phyloP scores from a whole-genome alignment of 2,113 vertebrate species.

The Nothocercus julius region DNA sequence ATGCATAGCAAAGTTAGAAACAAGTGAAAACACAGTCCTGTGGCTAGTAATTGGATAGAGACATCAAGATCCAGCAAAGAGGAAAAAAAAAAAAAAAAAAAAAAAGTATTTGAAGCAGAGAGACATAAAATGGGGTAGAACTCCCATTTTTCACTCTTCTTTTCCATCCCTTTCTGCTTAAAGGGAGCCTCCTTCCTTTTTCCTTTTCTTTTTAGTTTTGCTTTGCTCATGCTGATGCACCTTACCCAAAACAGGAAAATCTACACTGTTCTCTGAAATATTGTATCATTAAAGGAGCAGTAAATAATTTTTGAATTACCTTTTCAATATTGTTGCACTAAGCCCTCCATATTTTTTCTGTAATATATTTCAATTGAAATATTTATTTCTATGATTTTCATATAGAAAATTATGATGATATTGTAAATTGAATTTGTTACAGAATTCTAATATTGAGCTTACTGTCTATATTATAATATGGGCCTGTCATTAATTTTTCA shows the following conservation, averaged over 20 bases:
- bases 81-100: too few species aligned
- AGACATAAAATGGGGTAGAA: neutral
- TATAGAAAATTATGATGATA: neutral
- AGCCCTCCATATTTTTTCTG: neutral
- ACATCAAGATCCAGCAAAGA: neutral
- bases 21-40: neutral
- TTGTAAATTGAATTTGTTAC: neutral
- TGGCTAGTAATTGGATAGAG: neutral
- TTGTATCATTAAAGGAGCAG: neutral
- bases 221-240: neutral
- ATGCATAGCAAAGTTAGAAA: neutral
- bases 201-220: neutral
- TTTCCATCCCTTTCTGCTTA: neutral
- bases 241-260: neutral
- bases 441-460: neutral
- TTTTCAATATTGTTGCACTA: neutral
- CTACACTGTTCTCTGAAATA: neutral
- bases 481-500: neutral
- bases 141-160: rapidly evolving
- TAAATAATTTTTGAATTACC: neutral
- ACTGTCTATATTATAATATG: neutral
- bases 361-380: neutral
- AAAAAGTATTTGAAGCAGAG: neutral
- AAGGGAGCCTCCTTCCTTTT: neutral
- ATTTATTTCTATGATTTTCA: neutral